Evolutionary conservation across 1,140 invertebrate genomes (phyloP), one percentile per base, ranked within the genome.

Genomic region (Drosophila chauvacae): DNA sequence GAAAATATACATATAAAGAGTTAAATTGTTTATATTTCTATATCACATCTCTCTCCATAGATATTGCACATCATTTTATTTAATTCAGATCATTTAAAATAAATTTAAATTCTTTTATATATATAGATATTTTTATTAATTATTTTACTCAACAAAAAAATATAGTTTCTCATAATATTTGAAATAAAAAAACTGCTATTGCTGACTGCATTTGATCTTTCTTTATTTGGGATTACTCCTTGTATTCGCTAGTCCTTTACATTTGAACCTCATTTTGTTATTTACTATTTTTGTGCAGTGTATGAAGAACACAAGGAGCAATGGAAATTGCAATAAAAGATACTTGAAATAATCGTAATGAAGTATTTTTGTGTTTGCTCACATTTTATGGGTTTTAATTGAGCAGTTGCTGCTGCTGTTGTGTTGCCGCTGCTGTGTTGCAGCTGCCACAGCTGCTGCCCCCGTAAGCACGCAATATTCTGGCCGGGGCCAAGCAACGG

Each of bases 321-420:
- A 37, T 70, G 65, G 64, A 70, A 71, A 71, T 50, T 72, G 65
- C 69, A 72, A 72, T 72, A 71, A 72, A 72, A 72, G 69, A 72
- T 47, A 72, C 69, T 72, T 71, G 69, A 72, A 59, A 72, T 72
- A 59, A 50, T 71, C 66, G 66, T 71, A 71, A 72, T 72, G 66
- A 71, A 72, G 69, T 59, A 72, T 72, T 75, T 77, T 47, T 77
- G 28, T 68, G 33, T 48, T 80, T 84, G 81, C 63, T 70, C 58
- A 68, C 64, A 81, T 85, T 85, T 85, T 77, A 70, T 85, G 77
- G 57, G 56, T 73, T 84, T 87, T 87, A 87, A 87, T 87, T 88
- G 84, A 37, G 56, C 41, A 45, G 41, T 41, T 63, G 78, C 47
- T 65, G 61, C 44, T 80, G 73, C 58, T 60, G 65, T 20, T 47